Evolutionary conservation across 2,113 vertebrate species (phyloP).

Genomic region (western clawed frog (Xenopus tropicalis)): DNA sequence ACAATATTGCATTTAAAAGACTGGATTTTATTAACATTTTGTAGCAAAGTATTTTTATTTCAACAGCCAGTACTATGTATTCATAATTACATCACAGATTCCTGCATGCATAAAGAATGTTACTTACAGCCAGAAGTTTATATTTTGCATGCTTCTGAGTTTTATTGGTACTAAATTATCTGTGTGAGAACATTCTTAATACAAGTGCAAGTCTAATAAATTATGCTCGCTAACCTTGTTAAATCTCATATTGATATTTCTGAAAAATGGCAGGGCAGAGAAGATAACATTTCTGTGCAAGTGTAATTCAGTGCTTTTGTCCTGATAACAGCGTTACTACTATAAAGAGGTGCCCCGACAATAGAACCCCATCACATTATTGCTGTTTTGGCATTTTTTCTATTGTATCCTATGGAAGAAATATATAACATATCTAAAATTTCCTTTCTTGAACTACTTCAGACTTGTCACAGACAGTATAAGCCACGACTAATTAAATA

Average conservation of each 20-base stretch:
- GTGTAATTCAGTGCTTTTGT: not conserved
- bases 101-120: not conserved
- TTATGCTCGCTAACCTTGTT: slow-evolving; percentile 8
- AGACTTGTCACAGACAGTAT: not conserved
- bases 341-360: not conserved
- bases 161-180: slow-evolving; percentile 5
- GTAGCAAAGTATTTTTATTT: not conserved
- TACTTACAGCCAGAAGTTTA: not conserved
- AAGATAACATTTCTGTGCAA: slow-evolving; percentile 1
- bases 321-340: not conserved
- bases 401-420: not conserved
- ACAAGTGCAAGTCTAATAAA: slow-evolving; percentile 3
- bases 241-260: not conserved
- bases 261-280: not conserved
- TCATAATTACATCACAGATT: slow-evolving; percentile 6
- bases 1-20: slow-evolving; percentile 3
- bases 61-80: not conserved
- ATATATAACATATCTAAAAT: not conserved
- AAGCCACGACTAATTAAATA: slow-evolving; percentile 1
- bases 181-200: slow-evolving; percentile 2
- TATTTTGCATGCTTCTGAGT: slow-evolving; percentile 2
- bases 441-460: not conserved
- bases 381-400: not conserved
- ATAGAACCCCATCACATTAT: not conserved
- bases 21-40: not conserved